Base-by-base conservation (phyloP, 2,888 invertebrate genomes). In the Seladonia tumulorum region DNA sequence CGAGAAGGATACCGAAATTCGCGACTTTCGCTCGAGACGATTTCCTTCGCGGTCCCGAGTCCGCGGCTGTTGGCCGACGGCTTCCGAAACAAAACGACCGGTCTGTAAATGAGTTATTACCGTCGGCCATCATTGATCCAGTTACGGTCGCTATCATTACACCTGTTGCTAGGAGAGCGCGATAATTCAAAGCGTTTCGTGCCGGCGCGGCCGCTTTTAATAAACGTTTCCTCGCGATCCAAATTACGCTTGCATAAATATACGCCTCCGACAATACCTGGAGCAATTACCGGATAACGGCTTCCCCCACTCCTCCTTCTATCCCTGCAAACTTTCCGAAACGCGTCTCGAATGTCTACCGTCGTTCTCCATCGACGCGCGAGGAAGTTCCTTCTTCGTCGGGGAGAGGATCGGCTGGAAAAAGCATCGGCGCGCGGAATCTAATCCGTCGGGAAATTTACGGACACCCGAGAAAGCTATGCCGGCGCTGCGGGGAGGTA, bases 161-260 rank as follows among this genome's bases (percentile, higher is more conserved):
- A 73, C 68, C 82, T 82, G 80, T 68, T 82, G 73, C 73, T 68
- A 22, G 42, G 53, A 79, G 53, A 68, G 53, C 12, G 60, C 25
- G 35, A 45, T 68, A 25, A 53, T 79, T 79, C 66, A 29, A 79
- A 79, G 18, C 79, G 42, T 66, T 66, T 63, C 53, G 16, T 45
- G 29, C 4, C n/a, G 49, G 63, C 29, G 47, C 22, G 16, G 12
- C 42, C 42, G 8, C 42, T 47, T 14, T 25, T 25, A n/a, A n/a
- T 35, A 47, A 47, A 63, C 47, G 60, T 45, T 53, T 73, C 49
- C 49, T n/a, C 49, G 49, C 35, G 49, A 73, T 49, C 35, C 29
- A 18, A 53, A 35, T 8, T 42, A 7, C 18, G 47, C 29, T 16
- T 22, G 70, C 42, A 70, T 70, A 70, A 70, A 42, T 71, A 71